Evolutionary conservation across 2,888 invertebrate species (phyloP), one percentile per base, ranked within the genome.

Genomic region (Metacarcinus magister): DNA sequence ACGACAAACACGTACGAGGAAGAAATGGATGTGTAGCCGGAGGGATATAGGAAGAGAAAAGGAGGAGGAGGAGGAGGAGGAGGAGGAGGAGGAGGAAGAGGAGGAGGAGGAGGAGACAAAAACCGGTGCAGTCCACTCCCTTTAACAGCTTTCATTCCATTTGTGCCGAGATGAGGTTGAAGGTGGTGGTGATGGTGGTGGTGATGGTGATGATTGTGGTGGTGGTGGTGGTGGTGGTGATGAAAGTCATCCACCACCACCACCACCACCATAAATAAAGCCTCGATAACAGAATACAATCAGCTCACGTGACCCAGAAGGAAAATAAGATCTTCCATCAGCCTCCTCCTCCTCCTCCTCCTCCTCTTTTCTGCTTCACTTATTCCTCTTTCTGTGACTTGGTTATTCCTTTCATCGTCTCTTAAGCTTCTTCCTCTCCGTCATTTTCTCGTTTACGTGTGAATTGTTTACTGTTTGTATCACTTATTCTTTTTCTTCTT

Each of bases 251-350:
- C 54, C 16, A 54, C 54, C 54, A 54, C 8, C 54, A n/a, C n/a
- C 67, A 67, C 67, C 67, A n/a, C n/a, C 67, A 19, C 54, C n/a
- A 67, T 67, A n/a, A n/a, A 67, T 67, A 67, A n/a, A 67, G 67
- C n/a, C n/a, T n/a, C 4, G 67, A n/a, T n/a, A 67, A n/a, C n/a
- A n/a, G 67, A n/a, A 67, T 67, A 67, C 23, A 23, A 7, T n/a
- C 67, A 67, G 7, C 67, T 67, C 67, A 67, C 7, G 67, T 67
- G 67, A 67, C n/a, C n/a, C 67, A 67, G 67, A 67, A 67, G n/a
- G 67, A 67, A 67, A 67, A 67, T 67, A n/a, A 67, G 19, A 67
- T n/a, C n/a, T 7, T 67, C n/a, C 23, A n/a, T 67, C 67, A 67
- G n/a, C 4, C 7, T n/a, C n/a, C n/a, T 67, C 67, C n/a, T n/a